Conservation (phyloP, 2,888 invertebrate genomes). For the Pristionchus maxplancki region DNA sequence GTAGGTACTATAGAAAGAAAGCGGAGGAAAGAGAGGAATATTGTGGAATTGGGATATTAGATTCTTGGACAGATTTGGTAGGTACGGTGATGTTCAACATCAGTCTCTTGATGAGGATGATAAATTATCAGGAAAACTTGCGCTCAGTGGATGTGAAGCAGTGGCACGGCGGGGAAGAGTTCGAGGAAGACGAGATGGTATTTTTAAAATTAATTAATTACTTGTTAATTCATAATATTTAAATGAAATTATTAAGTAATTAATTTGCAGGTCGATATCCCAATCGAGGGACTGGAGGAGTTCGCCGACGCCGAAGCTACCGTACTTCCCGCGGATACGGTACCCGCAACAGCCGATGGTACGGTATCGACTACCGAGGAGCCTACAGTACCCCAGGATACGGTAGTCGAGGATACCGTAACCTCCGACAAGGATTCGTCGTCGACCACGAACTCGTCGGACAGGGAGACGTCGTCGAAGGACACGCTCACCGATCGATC, state of each 20-base stretch:
- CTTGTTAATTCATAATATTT: too few relatives aligned
- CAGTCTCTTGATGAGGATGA: too few relatives aligned
- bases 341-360: background rate
- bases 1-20: background rate
- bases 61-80: too few relatives aligned
- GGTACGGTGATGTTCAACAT: too few relatives aligned
- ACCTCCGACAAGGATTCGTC: background rate
- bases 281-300: background rate
- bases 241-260: background rate
- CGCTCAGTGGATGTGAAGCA: constrained; percentile 46
- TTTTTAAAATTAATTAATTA: constrained; percentile 37
- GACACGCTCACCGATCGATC: background rate
- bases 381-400: too few relatives aligned
- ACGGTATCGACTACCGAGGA: too few relatives aligned
- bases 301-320: too few relatives aligned
- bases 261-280: background rate
- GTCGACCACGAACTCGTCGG: background rate
- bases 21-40: background rate
- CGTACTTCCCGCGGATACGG: background rate
- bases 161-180: constrained; percentile 55
- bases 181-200: constrained; percentile 52
- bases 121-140: constrained; percentile 54
- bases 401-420: background rate
- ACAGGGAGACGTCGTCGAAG: background rate
- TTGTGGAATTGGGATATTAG: too few relatives aligned